Evolutionary conservation across 2,797 vertebrate genomes (phyloP).

Genomic region (Gobionotothen gibberifrons): DNA sequence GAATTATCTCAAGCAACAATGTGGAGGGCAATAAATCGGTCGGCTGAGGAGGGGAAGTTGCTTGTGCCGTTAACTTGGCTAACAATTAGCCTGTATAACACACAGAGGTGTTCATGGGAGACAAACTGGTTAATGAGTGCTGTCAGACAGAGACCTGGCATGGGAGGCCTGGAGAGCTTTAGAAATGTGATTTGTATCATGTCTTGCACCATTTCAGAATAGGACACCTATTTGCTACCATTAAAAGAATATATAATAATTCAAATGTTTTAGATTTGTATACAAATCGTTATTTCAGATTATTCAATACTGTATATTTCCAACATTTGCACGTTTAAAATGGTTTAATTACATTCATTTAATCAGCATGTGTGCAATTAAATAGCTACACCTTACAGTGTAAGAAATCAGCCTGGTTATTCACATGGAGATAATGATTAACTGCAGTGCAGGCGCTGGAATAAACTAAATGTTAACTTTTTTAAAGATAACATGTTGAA

Average conservation of each 20-base stretch:
- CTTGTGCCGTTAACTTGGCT: conserved; percentile 77
- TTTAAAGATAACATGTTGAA: conserved; percentile 6
- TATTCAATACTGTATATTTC: not conserved
- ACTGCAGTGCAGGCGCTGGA: conserved; percentile 11
- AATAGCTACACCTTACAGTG: too few species aligned
- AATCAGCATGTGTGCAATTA: not conserved
- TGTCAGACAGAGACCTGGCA: conserved; percentile 69
- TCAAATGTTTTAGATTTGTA: not conserved
- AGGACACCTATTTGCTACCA: not conserved
- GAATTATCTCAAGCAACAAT: conserved; percentile 49
- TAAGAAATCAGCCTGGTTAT: not conserved
- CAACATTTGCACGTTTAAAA: not conserved
- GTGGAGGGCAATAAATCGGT: conserved; percentile 41
- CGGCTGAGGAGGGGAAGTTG: conserved; percentile 51
- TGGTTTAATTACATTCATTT: not conserved
- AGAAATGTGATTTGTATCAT: conserved; percentile 22
- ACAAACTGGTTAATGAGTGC: conserved; percentile 93
- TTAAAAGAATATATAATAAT: not conserved
- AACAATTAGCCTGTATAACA: conserved; percentile 88
- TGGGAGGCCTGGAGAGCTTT: conserved; percentile 66
- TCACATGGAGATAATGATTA: conserved; percentile 19
- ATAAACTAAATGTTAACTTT: not conserved
- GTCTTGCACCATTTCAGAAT: too few species aligned
- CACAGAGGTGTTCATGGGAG: conserved; percentile 88
- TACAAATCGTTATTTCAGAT: not conserved